Evolutionary conservation across 2,797 vertebrate species (phyloP).

Genomic region (Megalops cyprinoides): DNA sequence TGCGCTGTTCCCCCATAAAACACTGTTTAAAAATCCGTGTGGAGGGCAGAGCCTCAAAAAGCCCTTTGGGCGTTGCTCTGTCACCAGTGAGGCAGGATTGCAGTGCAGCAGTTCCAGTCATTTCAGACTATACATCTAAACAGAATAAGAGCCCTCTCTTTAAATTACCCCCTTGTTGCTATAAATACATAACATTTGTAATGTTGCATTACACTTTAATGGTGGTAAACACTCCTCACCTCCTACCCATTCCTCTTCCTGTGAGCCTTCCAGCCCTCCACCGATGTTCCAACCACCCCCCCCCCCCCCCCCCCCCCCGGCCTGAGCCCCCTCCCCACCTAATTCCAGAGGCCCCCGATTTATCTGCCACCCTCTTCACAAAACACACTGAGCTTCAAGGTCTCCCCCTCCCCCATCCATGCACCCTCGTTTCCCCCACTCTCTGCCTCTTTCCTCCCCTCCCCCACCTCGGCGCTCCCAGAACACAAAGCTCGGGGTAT

Average conservation of each 20-base stretch:
- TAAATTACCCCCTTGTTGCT: not conserved
- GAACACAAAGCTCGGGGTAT: constrained; percentile 6
- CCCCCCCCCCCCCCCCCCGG: not conserved
- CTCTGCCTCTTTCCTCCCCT: not conserved
- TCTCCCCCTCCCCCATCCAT: not conserved
- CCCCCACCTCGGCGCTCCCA: not conserved
- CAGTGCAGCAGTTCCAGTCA: not conserved
- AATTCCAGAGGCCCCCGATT: not conserved
- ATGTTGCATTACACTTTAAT: not conserved
- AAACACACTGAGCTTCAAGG: not conserved
- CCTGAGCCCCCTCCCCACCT: not conserved
- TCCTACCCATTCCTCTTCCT: not conserved
- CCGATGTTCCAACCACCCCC: not conserved
- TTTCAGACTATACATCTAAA: not conserved
- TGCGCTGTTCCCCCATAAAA: no score
- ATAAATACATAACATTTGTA: not conserved
- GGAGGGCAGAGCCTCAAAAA: not conserved
- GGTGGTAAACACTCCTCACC: not conserved
- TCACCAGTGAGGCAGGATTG: not conserved
- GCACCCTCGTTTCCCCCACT: not conserved
- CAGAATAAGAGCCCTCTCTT: not conserved
- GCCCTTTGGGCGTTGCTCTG: not conserved
- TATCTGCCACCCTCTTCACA: not conserved
- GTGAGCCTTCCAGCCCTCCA: not conserved
- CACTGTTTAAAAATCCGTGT: not conserved